Conservation (phyloP, 2,888 invertebrate genomes). For the Pterostichus madidus region DNA sequence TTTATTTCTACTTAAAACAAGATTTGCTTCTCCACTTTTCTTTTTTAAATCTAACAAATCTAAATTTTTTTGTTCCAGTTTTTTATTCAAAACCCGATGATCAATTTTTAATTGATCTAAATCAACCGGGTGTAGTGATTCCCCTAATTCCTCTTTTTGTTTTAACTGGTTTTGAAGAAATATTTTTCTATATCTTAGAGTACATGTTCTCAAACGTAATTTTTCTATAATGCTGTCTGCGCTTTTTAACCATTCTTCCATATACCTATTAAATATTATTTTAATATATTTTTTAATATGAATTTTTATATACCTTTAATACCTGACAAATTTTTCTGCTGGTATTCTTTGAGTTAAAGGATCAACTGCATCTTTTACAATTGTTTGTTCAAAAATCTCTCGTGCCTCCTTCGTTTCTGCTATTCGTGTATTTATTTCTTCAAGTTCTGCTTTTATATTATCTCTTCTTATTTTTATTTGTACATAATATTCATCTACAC, state of each 20-base stretch:
- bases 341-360: constrained; percentile 82
- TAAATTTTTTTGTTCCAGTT: constrained; percentile 80
- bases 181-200: constrained; percentile 79
- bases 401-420: constrained; percentile 78
- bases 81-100: constrained; percentile 78
- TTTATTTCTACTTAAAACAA: constrained; percentile 80
- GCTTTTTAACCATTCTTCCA: constrained; percentile 82
- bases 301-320: constrained; percentile 41
- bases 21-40: constrained; percentile 81
- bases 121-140: constrained; percentile 81
- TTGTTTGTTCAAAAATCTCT: constrained; percentile 78
- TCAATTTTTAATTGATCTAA: constrained; percentile 83
- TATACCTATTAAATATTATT: constrained; percentile 76
- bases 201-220: constrained; percentile 80
- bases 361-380: constrained; percentile 80
- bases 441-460: constrained; percentile 78
- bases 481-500: constrained; percentile 74
- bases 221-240: constrained; percentile 81
- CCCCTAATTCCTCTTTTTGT: constrained; percentile 80
- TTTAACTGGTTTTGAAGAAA: constrained; percentile 80
- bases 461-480: constrained; percentile 76
- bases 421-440: constrained; percentile 80
- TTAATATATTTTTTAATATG: constrained; percentile 1
- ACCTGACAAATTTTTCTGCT: constrained; percentile 80
- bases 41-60: constrained; percentile 80